Evolutionary conservation across 1,140 invertebrate species (phyloP).

Genomic region (Drosophila triauraria): DNA sequence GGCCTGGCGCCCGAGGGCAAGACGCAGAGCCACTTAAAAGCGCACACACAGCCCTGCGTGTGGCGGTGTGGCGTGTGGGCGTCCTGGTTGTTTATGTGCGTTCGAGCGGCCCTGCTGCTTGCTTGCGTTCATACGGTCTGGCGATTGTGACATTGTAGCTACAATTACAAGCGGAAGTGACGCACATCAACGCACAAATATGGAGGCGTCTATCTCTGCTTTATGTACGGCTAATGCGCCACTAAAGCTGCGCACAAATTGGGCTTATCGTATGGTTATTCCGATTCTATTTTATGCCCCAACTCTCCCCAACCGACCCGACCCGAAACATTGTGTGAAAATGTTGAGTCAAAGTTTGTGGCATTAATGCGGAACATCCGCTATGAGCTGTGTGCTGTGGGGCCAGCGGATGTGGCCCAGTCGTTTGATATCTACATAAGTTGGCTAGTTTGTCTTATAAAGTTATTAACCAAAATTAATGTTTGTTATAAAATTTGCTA

Average conservation of each 20-base stretch:
- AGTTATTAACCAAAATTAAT: slow-evolving; percentile 83
- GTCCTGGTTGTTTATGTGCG: slow-evolving; percentile 39
- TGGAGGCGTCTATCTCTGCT: slow-evolving; percentile 75
- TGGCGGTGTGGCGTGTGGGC: slow-evolving; percentile 1
- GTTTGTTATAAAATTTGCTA: slow-evolving; percentile 75
- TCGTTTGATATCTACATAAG: slow-evolving; percentile 49
- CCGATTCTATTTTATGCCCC: slow-evolving; percentile 81
- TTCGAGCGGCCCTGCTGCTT: slow-evolving; percentile 20
- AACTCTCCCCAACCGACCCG: slow-evolving; percentile 25
- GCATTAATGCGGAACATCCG: slow-evolving; percentile 44
- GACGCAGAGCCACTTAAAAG: slow-evolving; percentile 72
- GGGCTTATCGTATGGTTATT: slow-evolving; percentile 83
- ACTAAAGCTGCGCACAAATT: slow-evolving; percentile 83
- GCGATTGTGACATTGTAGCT: slow-evolving; percentile 84
- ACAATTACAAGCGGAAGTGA: slow-evolving; percentile 83
- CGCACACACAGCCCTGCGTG: slow-evolving; percentile 57
- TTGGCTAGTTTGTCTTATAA: slow-evolving; percentile 71
- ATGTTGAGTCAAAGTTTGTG: slow-evolving; percentile 68
- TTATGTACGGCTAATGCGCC: slow-evolving; percentile 79
- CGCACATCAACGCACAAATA: slow-evolving; percentile 75
- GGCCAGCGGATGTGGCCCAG: slow-evolving; percentile 33
- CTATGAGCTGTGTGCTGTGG: slow-evolving; percentile 1
- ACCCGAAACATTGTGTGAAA: slow-evolving; percentile 72
- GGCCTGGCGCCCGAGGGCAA: slow-evolving; percentile 72
- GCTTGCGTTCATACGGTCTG: slow-evolving; percentile 79